Conservation (phyloP, 2,113 vertebrate species). For the Meleagris gallopavo region DNA sequence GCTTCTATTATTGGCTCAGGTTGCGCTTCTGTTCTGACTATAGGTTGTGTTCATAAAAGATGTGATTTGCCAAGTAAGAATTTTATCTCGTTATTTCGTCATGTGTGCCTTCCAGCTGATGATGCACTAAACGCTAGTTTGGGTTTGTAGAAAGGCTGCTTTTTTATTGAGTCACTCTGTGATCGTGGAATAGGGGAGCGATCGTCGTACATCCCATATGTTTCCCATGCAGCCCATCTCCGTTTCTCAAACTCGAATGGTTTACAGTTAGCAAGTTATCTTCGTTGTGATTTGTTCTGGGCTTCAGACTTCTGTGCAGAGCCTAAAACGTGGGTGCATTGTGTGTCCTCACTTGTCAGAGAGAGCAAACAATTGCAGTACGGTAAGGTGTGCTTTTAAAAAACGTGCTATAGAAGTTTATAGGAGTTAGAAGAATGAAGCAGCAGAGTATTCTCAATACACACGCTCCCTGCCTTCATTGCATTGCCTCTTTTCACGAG, state of each 20-base stretch:
- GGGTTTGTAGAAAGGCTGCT: neutral
- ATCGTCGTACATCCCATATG: neutral
- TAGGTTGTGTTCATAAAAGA: neutral
- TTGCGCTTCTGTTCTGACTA: neutral
- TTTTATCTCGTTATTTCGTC: neutral
- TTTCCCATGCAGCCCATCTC: neutral
- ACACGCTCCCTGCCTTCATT: neutral
- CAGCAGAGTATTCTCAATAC: neutral
- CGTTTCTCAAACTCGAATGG: neutral
- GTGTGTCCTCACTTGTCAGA: neutral
- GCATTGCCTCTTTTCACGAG: neutral
- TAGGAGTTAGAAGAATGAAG: neutral
- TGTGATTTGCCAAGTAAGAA: neutral
- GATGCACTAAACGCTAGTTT: neutral
- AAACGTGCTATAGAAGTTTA: neutral
- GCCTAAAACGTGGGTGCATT: fast-evolving
- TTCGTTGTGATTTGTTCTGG: neutral
- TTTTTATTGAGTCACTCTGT: neutral
- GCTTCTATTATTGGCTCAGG: neutral
- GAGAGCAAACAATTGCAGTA: neutral
- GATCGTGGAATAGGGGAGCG: neutral
- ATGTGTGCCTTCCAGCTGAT: neutral
- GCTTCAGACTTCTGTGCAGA: neutral
- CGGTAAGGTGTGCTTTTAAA: neutral
- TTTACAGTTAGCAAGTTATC: neutral